A percentile compares a stretch with the other conserved stretches of the same genome.
These are phyloP conservation scores for Hylomyscus alleni DNA, from an alignment of 2,797 vertebrate genomes.

Conservation along the genomic window DNA sequence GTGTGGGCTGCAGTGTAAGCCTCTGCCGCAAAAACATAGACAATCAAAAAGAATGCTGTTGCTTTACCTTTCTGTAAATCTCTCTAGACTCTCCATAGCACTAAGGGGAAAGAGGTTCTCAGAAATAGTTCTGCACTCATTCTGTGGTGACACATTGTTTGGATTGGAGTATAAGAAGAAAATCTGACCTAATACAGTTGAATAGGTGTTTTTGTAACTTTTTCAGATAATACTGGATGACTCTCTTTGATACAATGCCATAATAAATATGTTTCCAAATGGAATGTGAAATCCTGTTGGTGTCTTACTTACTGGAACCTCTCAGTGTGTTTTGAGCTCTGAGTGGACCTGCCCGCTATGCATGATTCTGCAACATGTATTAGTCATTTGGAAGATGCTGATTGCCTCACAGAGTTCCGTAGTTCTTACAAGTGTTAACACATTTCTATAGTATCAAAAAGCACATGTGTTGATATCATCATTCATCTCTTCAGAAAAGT, in stretches of 20 bases:
- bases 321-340: background rate
- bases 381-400: conserved; percentile 40
- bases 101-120: conserved; percentile 3
- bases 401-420: background rate
- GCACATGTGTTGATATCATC: conserved; percentile 30
- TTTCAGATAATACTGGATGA: conserved; percentile 48
- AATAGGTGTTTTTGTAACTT: conserved; percentile 47
- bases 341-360: background rate
- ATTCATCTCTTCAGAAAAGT: conserved; percentile 49
- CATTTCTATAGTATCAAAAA: conserved; percentile 7
- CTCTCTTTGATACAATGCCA: background rate
- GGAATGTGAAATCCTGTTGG: background rate
- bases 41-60: background rate
- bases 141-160: conserved; percentile 32
- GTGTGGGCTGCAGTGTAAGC: background rate
- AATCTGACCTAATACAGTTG: background rate
- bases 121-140: background rate
- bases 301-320: conserved; percentile 32
- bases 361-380: conserved; percentile 4
- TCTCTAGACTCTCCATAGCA: conserved; percentile 9
- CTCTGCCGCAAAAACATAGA: background rate
- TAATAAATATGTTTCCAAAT: conserved; percentile 6
- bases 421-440: conserved; percentile 40
- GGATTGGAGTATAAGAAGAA: conserved; percentile 43
- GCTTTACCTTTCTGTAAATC: conserved; percentile 53